phyloP scores from a whole-genome alignment of 2,888 invertebrate genomes.

The Tachina lurida region DNA sequence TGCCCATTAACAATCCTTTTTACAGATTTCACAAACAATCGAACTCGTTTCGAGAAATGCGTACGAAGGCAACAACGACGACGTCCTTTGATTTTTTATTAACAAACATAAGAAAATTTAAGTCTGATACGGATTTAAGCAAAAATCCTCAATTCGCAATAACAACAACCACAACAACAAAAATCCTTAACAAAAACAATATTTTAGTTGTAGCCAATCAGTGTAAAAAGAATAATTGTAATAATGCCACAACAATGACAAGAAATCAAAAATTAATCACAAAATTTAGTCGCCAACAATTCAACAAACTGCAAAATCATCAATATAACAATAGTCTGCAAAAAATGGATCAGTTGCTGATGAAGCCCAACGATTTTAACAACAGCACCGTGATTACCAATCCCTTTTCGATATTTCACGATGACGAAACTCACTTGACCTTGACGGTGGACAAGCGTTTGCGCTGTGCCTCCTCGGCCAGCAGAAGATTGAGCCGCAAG shows the following conservation, averaged over 20 bases:
- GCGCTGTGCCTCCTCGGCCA: slow-evolving; percentile 74
- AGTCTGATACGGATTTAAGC: slow-evolving; percentile 79
- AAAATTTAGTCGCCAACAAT: slow-evolving; percentile 42
- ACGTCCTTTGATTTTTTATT: slow-evolving; percentile 54
- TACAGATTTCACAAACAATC: slow-evolving; percentile 81
- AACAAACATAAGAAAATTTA: slow-evolving; percentile 73
- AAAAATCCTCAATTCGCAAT: neutral
- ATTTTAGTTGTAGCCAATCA: slow-evolving; percentile 67
- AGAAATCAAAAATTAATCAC: slow-evolving; percentile 60
- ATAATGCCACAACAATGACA: slow-evolving; percentile 26
- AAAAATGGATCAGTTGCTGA: neutral
- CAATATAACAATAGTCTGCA: slow-evolving; percentile 44
- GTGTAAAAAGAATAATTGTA: slow-evolving; percentile 35
- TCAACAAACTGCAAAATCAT: slow-evolving; percentile 46
- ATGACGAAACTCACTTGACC: slow-evolving; percentile 75
- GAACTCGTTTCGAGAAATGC: slow-evolving; percentile 77
- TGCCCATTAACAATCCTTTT: slow-evolving; percentile 81
- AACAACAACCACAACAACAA: slow-evolving; percentile 73
- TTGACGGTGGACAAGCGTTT: slow-evolving; percentile 77
- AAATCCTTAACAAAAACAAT: slow-evolving; percentile 77
- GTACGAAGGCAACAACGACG: slow-evolving; percentile 37
- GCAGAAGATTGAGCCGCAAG: slow-evolving; percentile 47
- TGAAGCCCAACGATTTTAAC: slow-evolving; percentile 72
- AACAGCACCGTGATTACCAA: slow-evolving; percentile 82
- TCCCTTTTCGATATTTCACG: slow-evolving; percentile 82